These are phyloP conservation scores for Gadopsis marmoratus DNA, from an alignment of 2,797 vertebrate species.

Conservation along the genomic window DNA sequence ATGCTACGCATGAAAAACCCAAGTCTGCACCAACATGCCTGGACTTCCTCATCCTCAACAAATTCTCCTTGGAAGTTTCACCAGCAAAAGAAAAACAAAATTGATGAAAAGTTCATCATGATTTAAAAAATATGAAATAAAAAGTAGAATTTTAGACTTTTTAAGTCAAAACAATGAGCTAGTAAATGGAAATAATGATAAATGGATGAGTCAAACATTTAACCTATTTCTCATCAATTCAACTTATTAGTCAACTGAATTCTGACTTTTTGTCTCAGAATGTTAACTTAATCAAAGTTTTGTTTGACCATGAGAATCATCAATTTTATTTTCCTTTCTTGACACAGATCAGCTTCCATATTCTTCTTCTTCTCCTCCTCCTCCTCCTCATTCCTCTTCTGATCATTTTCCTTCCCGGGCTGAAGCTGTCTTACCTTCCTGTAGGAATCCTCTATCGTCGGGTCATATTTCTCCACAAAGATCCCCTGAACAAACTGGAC, in stretches of 20 bases:
- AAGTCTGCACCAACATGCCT: neutral
- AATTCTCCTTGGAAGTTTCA: too few species aligned
- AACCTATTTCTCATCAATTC: neutral
- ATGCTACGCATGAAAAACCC: too few species aligned
- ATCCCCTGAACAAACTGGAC: slow-evolving; percentile 99
- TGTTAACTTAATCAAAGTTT: neutral
- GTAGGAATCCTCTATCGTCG: slow-evolving; percentile 99
- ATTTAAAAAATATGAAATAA: neutral
- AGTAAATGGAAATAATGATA: neutral
- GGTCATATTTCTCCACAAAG: slow-evolving; percentile 99
- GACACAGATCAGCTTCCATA: neutral
- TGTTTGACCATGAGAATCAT: neutral
- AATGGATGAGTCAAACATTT: neutral
- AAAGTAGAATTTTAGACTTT: neutral
- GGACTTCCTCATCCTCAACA: neutral
- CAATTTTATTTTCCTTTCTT: neutral
- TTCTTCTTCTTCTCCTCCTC: neutral
- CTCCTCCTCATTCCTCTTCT: neutral
- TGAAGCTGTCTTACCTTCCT: slow-evolving; percentile 89
- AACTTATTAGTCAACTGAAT: neutral
- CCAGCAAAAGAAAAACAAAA: neutral
- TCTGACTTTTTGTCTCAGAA: neutral
- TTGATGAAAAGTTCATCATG: too few species aligned
- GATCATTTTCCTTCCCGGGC: neutral
- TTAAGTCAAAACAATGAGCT: neutral